Evolutionary conservation across 2,113 vertebrate species (phyloP), one percentile per base, ranked within the genome.

Genomic region (Oxygymnocypris stewartii): DNA sequence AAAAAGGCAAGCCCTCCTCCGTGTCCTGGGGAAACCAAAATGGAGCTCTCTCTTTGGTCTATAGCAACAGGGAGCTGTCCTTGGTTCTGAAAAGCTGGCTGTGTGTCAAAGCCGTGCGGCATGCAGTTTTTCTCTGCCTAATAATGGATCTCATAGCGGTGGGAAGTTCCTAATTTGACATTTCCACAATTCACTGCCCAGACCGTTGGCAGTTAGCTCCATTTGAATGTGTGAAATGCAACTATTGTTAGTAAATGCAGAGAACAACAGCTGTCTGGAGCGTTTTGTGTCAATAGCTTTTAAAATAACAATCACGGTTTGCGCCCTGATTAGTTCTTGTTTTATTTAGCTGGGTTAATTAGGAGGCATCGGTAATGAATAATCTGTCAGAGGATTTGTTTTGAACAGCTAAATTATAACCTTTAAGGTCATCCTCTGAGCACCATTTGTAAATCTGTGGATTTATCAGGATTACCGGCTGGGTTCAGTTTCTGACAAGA

Each of bases 51-150:
- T 88, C 90, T 74, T 59, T 85, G 63, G 92, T 59, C 89, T 90
- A 77, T 6, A 35, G 65, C 88, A 83, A 71, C 23, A 0, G 86
- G 93, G 93, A 94, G 91, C 93, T 93, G 92, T 94, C 94, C 92
- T 92, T 90, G 92, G 92, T 93, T 81, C 92, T 92, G 92, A 93
- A 90, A 88, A 90, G 89, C 91, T 91, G 92, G 91, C 91, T 89
- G 47, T 5, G 73, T 90, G 87, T 89, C 89, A 91, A 92, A 88
- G 75, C 79, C 61, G 31, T 85, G 87, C 79, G 87, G 85, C 69
- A 80, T 88, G 89, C 92, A 89, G 90, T 78, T 13, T 47, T 76
- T 81, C 69, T 67, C 0, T 84, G 63, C 81, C 85, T 82, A 87
- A 49, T 88, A 85, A 79, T 82, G 81, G 63, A 73, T 75, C 51